A percentile compares a stretch with the other conserved stretches of the same genome.
Evolutionary conservation across 2,888 invertebrate genomes (phyloP).

Genomic region (Brachyptera risi): DNA sequence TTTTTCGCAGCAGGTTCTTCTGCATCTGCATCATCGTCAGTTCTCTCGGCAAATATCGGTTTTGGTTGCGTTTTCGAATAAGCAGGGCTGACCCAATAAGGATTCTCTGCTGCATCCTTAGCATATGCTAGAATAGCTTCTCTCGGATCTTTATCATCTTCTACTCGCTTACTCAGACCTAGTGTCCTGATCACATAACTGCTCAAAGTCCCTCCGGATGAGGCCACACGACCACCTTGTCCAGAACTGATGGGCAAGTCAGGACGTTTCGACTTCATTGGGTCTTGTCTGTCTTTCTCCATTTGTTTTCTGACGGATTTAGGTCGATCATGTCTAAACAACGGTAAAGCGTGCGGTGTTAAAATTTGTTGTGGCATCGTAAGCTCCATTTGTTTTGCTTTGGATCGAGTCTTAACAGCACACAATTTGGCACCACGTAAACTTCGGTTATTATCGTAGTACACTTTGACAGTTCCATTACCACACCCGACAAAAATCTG

Average conservation of each 20-base stretch:
- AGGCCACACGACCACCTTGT: conserved; percentile 89
- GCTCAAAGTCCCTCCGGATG: conserved; percentile 92
- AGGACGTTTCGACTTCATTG: conserved; percentile 75
- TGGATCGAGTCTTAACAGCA: conserved; percentile 73
- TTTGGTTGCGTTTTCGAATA: conserved; percentile 86
- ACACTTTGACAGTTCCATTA: conserved; percentile 84
- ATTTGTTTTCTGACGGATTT: conserved; percentile 84
- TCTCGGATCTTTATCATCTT: conserved; percentile 85
- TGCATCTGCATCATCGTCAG: conserved; percentile 44
- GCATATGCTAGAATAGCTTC: conserved; percentile 93
- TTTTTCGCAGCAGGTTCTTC: conserved; percentile 28
- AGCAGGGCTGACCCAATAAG: conserved; percentile 94
- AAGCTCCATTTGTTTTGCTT: conserved; percentile 78
- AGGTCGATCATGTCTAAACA: conserved; percentile 89
- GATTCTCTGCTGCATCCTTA: conserved; percentile 92
- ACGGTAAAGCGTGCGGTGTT: conserved; percentile 91
- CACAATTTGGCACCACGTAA: conserved; percentile 88
- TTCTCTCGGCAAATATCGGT: conserved; percentile 60
- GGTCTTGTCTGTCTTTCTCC: conserved; percentile 87
- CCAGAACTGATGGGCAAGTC: conserved; percentile 86
- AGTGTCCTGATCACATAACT: conserved; percentile 95
- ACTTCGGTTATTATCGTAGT: conserved; percentile 84
- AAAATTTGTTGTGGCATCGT: conserved; percentile 90
- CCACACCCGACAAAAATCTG: conserved; percentile 92
- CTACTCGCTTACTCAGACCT: conserved; percentile 85